Base-by-base conservation (phyloP, 2,797 vertebrate species). In the Chromobotia macracanthus region DNA sequence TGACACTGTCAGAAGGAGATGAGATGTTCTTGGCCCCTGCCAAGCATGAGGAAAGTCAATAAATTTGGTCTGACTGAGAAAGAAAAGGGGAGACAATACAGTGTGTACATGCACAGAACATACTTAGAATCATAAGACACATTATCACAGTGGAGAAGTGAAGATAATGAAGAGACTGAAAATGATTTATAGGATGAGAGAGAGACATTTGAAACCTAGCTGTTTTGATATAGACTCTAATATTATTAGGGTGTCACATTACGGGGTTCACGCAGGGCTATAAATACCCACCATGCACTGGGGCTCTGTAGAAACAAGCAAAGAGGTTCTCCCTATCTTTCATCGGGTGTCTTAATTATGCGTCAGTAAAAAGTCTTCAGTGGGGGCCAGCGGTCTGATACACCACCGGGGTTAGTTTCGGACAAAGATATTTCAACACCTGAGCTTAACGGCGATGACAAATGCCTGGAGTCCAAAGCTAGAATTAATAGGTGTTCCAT, bases 301-400 rank as follows among this genome's bases (percentile, higher is more conserved):
- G 68, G 64, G 68, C 65, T 38, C 11, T 72, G 77, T 46, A 61
- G 72, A 79, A 79, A 79, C 69, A 63, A 65, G 23, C 72, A 61
- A 56, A 38, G 60, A 71, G 35, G 31, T 46, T 79, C 60, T 79
- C 21, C 48, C 31, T 44, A 41, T 71, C 77, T 79, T 79, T 79
- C 77, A 1, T n/a, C 69, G 12, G 38, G 16, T 6, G 48, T 65
- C 77, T 79, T 79, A 11, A 46, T 60, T 65, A 65, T 72, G 68
- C 50, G 15, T 63, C 61, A 50, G 76, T 71, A 56, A 77, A 68
- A n/a, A 77, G 53, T 41, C 64, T 58, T 68, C 2, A 7, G 23
- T 48, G 23, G 35, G 16, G 21, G 4, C 18, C 10, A 13, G 18
- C 28, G 38, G 16, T 16, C 46, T 38, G 31, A 11, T 70, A 60